phyloP scores from a whole-genome alignment of 2,888 invertebrate genomes.

The Agonum fuliginosum region DNA sequence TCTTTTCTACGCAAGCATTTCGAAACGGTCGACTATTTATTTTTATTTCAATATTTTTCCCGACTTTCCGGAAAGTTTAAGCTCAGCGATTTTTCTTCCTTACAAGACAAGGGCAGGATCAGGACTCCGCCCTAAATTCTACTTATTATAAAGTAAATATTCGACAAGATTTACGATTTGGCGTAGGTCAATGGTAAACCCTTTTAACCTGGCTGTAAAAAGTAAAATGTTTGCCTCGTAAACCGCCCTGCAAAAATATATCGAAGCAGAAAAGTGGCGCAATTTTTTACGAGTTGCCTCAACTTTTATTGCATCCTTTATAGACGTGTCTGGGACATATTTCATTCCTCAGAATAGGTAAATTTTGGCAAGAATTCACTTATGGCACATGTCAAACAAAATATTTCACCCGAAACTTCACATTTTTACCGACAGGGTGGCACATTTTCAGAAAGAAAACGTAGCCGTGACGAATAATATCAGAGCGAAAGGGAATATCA shows the following conservation, averaged over 20 bases:
- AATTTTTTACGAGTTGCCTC: conserved; percentile 33
- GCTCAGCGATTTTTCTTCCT: not conserved
- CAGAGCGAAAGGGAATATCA: too few species aligned
- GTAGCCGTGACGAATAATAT: not conserved
- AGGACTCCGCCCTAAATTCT: conserved; percentile 4
- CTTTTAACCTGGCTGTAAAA: conserved; percentile 28
- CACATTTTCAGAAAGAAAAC: not conserved
- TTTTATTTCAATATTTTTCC: too few species aligned
- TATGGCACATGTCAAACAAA: conserved; percentile 12
- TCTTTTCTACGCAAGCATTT: too few species aligned
- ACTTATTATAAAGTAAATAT: conserved; percentile 35
- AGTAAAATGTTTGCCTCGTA: conserved; percentile 34
- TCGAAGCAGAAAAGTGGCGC: conserved; percentile 36
- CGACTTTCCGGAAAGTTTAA: too few species aligned
- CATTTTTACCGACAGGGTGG: conserved; percentile 11
- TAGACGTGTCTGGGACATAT: conserved; percentile 35
- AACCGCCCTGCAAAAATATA: not conserved
- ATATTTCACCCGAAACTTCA: conserved; percentile 7
- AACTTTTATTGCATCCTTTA: conserved; percentile 35
- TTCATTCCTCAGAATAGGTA: conserved; percentile 27
- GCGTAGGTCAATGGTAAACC: conserved; percentile 24
- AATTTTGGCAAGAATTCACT: conserved; percentile 24
- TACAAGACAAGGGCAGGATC: conserved; percentile 4
- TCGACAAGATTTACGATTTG: conserved; percentile 28
- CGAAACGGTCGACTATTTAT: too few species aligned